Percentiles rank a stretch among this genome's conserved stretches.
phyloP scores from a whole-genome alignment of 1,140 invertebrate species.

The Chrysomallon squamiferum region DNA sequence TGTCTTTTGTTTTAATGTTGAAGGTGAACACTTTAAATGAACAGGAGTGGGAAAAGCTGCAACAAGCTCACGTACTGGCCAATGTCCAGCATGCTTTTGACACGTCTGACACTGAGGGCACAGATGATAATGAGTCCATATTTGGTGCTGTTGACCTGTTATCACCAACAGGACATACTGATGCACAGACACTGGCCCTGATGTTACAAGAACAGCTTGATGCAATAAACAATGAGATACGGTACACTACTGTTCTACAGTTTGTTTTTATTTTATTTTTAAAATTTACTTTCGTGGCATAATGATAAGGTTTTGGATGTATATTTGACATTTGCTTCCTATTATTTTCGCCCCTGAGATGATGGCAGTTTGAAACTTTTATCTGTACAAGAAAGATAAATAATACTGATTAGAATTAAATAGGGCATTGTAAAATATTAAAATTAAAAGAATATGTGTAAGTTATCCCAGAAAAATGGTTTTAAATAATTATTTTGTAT shows the following conservation, averaged over 20 bases:
- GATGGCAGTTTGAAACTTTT: neutral
- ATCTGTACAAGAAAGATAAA: no score
- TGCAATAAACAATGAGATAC: slow-evolving; percentile 99
- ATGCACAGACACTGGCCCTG: slow-evolving; percentile 95
- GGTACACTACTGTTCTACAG: no score
- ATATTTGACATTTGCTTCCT: neutral
- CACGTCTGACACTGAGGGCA: slow-evolving; percentile 77
- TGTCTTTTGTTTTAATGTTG: neutral
- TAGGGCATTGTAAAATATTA: no score
- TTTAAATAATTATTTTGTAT: no score
- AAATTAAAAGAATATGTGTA: no score
- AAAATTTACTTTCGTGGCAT: neutral
- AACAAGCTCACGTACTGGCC: slow-evolving; percentile 90
- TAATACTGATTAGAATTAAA: no score
- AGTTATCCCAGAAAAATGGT: no score
- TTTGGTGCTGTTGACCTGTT: slow-evolving; percentile 75
- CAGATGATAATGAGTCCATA: slow-evolving; percentile 64
- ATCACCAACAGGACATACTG: slow-evolving; percentile 74
- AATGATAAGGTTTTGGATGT: neutral
- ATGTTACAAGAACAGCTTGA: slow-evolving; percentile 99
- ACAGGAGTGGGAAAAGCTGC: slow-evolving; percentile 92
- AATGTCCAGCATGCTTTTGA: slow-evolving; percentile 91
- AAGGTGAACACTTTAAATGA: slow-evolving; percentile 68
- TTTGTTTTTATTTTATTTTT: no score
- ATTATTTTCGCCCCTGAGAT: neutral